These are phyloP conservation scores for Dermatemys mawii DNA, from an alignment of 2,113 vertebrate genomes.

Conservation along the genomic window DNA sequence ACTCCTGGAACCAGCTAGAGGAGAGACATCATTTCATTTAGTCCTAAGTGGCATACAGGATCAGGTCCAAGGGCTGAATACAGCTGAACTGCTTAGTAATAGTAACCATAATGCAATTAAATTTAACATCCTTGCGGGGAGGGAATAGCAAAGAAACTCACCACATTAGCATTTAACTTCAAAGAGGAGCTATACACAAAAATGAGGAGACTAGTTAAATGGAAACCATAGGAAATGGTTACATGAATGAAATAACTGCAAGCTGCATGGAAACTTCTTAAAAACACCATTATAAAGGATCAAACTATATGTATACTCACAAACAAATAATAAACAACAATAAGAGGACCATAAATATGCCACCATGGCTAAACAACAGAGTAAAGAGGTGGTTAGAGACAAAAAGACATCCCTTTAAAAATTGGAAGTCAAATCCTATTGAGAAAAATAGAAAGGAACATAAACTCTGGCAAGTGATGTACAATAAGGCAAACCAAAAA, in stretches of 20 bases:
- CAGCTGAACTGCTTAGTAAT: background rate
- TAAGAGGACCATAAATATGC: background rate
- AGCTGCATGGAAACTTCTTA: background rate
- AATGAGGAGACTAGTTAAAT: background rate
- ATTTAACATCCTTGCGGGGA: background rate
- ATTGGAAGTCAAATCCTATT: background rate
- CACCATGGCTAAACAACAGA: background rate
- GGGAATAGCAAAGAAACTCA: background rate
- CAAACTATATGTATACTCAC: background rate
- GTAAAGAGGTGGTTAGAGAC: background rate
- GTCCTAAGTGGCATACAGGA: background rate
- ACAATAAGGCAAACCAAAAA: background rate
- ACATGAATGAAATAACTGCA: background rate
- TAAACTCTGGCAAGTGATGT: background rate
- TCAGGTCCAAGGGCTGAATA: background rate
- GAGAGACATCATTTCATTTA: background rate
- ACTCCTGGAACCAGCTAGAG: background rate
- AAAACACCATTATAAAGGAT: background rate
- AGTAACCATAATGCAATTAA: background rate
- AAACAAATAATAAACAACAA: background rate
- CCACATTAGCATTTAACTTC: background rate
- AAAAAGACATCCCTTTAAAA: background rate
- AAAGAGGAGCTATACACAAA: background rate
- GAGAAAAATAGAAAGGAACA: background rate
- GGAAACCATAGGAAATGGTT: background rate